Evolutionary conservation across 1,140 invertebrate genomes (phyloP).

Genomic region (Aphaenogaster ashmeadi): DNA sequence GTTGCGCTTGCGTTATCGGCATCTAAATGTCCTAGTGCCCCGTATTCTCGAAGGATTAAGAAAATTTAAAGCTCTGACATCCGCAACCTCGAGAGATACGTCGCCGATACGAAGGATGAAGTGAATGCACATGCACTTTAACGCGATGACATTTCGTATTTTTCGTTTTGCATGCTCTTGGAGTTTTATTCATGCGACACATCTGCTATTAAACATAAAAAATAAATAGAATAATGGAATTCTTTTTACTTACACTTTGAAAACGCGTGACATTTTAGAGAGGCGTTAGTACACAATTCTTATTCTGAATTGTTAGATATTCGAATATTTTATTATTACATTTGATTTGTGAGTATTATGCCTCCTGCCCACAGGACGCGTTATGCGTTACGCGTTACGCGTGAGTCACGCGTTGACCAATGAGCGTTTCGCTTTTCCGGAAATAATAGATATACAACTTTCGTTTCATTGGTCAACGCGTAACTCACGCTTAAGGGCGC

Average conservation of each 20-base stretch:
- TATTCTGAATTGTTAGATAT: neutral
- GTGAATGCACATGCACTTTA: neutral
- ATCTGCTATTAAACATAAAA: neutral
- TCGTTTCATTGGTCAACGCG: too few species aligned
- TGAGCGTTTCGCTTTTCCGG: too few species aligned
- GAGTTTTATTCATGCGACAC: neutral
- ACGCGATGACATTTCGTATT: conserved; percentile 1
- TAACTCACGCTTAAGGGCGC: too few species aligned
- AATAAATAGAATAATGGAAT: neutral
- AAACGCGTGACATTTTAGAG: neutral
- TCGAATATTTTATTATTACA: conserved; percentile 9
- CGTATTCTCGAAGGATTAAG: conserved; percentile 71
- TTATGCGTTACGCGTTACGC: too few species aligned
- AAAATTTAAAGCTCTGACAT: conserved; percentile 72
- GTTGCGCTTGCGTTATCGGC: conserved; percentile 69
- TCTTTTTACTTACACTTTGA: conserved; percentile 16
- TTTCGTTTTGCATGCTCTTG: neutral
- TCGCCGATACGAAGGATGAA: neutral
- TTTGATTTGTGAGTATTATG: neutral
- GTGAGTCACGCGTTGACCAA: too few species aligned
- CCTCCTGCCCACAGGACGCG: too few species aligned
- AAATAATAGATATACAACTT: too few species aligned
- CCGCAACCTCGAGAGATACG: conserved; percentile 33
- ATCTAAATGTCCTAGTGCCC: conserved; percentile 65
- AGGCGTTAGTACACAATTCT: neutral